phyloP scores from a whole-genome alignment of 2,888 invertebrate genomes.

The Dione juno region DNA sequence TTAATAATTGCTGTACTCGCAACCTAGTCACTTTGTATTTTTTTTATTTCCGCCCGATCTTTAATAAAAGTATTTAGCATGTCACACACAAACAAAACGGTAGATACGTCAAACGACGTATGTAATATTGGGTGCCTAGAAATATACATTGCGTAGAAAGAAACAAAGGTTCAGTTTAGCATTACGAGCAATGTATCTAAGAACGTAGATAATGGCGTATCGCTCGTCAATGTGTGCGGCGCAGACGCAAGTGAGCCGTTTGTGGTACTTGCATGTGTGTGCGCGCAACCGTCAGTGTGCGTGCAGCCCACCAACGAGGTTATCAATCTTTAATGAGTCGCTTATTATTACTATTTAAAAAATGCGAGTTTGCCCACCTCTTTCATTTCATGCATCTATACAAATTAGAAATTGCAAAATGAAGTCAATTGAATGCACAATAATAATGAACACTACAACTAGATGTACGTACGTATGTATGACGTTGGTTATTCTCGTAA shows the following conservation, averaged over 20 bases:
- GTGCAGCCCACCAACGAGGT: conserved; percentile 69
- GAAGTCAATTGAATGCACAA: neutral
- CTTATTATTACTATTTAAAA: conserved; percentile 60
- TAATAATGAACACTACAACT: neutral
- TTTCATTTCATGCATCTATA: conserved; percentile 52
- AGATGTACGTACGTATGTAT: neutral
- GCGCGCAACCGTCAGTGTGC: conserved; percentile 53
- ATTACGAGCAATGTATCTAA: conserved; percentile 53
- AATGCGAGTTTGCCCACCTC: conserved; percentile 56
- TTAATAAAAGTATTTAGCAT: conserved; percentile 5
- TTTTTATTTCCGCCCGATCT: neutral
- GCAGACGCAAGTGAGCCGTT: conserved; percentile 50
- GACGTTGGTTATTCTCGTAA: conserved; percentile 30
- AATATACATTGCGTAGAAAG: conserved; percentile 57
- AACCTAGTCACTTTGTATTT: neutral
- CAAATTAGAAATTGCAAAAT: conserved; percentile 38
- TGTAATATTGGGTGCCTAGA: conserved; percentile 46
- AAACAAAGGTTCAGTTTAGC: conserved; percentile 45
- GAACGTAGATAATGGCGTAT: conserved; percentile 54
- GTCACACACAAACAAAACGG: conserved; percentile 37
- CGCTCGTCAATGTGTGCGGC: conserved; percentile 41
- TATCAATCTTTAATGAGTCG: conserved; percentile 73
- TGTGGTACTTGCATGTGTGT: conserved; percentile 46
- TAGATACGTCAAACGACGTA: conserved; percentile 42
- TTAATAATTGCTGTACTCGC: neutral